These are phyloP conservation scores for Enteromius paludinosus DNA, from an alignment of 2,797 vertebrate genomes.

Conservation along the genomic window DNA sequence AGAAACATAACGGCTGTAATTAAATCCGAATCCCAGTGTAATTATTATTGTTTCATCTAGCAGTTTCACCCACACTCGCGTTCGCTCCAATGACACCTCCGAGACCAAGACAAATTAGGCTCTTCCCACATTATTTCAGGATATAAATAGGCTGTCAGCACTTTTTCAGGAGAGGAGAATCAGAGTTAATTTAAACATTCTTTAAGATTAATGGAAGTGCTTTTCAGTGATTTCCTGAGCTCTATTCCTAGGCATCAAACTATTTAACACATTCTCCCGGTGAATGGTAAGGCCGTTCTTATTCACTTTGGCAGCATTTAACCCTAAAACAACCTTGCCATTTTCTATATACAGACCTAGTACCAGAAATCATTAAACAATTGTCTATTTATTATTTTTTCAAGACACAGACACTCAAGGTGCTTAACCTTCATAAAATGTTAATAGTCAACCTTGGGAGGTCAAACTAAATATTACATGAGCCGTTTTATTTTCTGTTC, in stretches of 20 bases:
- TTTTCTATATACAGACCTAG: not conserved
- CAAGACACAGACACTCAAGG: not conserved
- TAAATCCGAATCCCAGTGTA: conserved; percentile 67
- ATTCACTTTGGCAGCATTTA: conserved; percentile 33
- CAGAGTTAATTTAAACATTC: conserved; percentile 81
- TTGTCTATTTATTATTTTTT: not conserved
- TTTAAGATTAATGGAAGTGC: conserved; percentile 81
- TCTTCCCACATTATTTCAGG: conserved; percentile 76
- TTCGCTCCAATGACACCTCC: conserved; percentile 74
- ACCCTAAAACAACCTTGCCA: not conserved
- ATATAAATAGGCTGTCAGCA: conserved; percentile 78
- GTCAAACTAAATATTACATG: not conserved
- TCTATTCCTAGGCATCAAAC: conserved; percentile 72
- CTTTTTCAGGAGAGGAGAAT: conserved; percentile 70
- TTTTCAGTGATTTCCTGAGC: conserved; percentile 71
- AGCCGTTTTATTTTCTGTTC: not conserved
- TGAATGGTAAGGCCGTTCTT: conserved; percentile 38
- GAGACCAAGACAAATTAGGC: conserved; percentile 80
- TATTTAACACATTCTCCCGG: conserved; percentile 69
- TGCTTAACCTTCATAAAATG: conserved; percentile 4
- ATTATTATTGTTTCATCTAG: conserved; percentile 73
- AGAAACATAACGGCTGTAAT: conserved; percentile 66
- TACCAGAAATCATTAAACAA: not conserved
- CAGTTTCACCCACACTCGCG: conserved; percentile 64
- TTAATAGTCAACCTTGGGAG: not conserved